Base-by-base conservation (phyloP, 2,113 vertebrate genomes). In the Athene cunicularia region DNA sequence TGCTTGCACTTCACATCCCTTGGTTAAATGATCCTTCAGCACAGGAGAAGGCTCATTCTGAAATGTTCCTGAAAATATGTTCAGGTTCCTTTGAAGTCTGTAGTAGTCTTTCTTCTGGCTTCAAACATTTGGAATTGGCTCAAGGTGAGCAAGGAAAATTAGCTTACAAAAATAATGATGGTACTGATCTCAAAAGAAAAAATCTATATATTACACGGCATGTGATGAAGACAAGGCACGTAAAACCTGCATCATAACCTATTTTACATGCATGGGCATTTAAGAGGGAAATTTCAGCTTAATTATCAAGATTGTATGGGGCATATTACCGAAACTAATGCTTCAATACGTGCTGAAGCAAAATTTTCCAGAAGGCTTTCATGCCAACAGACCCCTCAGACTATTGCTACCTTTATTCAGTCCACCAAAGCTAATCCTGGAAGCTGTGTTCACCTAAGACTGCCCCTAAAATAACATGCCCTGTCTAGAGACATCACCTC, bases 41-140 rank as follows among this genome's bases (percentile, higher is more conserved):
- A 52, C 30, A 37, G 23, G 20, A 74, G 27, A 71, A 93, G 24
- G 10, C 17, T 91, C 9, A 1, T 66, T 71, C 22, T 77, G 24
- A 77, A 81, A 71, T 68, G 28, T 23, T 90, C 55, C 39, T 90
- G 59, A 80, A 75, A 93, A 62, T 32, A 35, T 22, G 56, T 62
- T 68, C 53, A 32, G 3, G 26, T 56, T 83, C 68, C 82, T 92
- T 92, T 97, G 95, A 95, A 77, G 56, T 88, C 35, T 64, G 9
- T 28, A 41, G 24, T 3, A 81, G n/a, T 53, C 39, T 32, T 95
- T 87, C 70, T 67, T 33, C 30, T 81, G 59, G 71, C 72, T 95
- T 86, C 90, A 77, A 71, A 83, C 37, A 92, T 18, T 80, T 90
- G 39, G 16, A 9, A 70, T 66, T 66, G 67, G n/a, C 30, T 88